Percentiles rank a stretch among this genome's conserved stretches.
phyloP scores from a whole-genome alignment of 1,140 invertebrate species.

The Caerostris extrusa region DNA sequence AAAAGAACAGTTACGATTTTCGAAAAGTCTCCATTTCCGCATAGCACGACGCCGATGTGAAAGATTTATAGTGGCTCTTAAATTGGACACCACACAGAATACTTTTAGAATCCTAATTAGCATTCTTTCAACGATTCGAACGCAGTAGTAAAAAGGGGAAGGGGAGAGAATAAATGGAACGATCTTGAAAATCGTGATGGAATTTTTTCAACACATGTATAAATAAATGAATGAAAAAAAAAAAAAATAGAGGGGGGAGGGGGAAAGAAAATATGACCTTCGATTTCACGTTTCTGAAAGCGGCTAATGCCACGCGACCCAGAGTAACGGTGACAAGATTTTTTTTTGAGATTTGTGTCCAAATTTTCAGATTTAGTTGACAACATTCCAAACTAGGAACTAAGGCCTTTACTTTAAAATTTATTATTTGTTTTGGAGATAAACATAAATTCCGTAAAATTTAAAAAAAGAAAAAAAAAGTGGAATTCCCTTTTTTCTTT shows the following conservation, averaged over 20 bases:
- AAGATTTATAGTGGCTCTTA: conserved; percentile 14
- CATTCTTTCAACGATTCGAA: conserved; percentile 13
- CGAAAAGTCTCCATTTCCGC: not conserved
- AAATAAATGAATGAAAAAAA: too few relatives aligned
- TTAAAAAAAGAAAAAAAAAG: not conserved
- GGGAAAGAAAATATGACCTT: not conserved
- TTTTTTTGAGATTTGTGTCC: not conserved
- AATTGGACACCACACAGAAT: conserved; percentile 28
- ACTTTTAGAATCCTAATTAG: conserved; percentile 31
- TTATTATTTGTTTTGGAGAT: not conserved
- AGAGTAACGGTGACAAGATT: not conserved
- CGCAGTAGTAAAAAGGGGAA: not conserved
- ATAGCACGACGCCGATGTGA: not conserved
- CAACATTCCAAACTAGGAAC: not conserved
- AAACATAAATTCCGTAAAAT: not conserved
- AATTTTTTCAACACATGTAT: not conserved
- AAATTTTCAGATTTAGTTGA: not conserved
- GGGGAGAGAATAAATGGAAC: not conserved
- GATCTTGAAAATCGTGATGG: conserved; percentile 23
- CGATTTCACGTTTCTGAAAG: not conserved
- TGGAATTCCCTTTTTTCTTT: not conserved
- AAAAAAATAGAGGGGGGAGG: too few relatives aligned
- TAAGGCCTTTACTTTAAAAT: not conserved
- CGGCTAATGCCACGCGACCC: not conserved
- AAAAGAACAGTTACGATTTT: not conserved